These are phyloP conservation scores for Empis livida DNA, from an alignment of 2,888 invertebrate species.

Conservation along the genomic window DNA sequence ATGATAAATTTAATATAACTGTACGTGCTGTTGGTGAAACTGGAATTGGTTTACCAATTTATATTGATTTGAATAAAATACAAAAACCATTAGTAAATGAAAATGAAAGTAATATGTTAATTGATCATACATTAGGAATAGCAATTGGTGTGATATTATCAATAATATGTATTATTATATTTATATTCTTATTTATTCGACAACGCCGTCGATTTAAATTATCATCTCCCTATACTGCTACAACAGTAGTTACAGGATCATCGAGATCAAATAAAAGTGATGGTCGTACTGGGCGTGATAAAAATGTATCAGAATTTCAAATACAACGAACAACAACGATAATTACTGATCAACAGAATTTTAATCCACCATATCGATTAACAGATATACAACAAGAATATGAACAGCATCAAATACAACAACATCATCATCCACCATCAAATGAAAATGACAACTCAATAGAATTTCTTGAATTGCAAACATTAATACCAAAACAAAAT, in stretches of 20 bases:
- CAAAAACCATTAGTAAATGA: conserved; percentile 10
- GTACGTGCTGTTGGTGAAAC: conserved; percentile 33
- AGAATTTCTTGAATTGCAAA: conserved; percentile 36
- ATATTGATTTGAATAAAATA: conserved; percentile 25
- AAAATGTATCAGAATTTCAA: too few species aligned
- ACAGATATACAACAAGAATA: too few species aligned
- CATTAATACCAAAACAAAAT: conserved; percentile 26
- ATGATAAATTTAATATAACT: conserved; percentile 32
- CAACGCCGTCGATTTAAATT: conserved; percentile 29
- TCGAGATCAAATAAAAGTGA: too few species aligned
- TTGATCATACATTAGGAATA: conserved; percentile 24
- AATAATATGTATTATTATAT: conserved; percentile 24
- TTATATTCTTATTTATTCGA: conserved; percentile 27
- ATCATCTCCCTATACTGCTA: background rate
- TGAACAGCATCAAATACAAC: background rate
- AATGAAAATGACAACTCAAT: conserved; percentile 6
- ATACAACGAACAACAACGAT: conserved; percentile 19
- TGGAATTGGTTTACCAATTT: conserved; percentile 32
- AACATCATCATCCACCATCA: background rate
- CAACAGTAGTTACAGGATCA: too few species aligned
- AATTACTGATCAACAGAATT: conserved; percentile 18
- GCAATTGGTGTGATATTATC: conserved; percentile 30
- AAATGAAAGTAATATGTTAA: conserved; percentile 19
- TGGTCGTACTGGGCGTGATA: conserved; percentile 3
- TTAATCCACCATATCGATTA: too few species aligned